Percentiles rank a stretch among this genome's conserved stretches.
phyloP scores from a whole-genome alignment of 2,888 invertebrate genomes.

The Trissolcus brochymenae region DNA sequence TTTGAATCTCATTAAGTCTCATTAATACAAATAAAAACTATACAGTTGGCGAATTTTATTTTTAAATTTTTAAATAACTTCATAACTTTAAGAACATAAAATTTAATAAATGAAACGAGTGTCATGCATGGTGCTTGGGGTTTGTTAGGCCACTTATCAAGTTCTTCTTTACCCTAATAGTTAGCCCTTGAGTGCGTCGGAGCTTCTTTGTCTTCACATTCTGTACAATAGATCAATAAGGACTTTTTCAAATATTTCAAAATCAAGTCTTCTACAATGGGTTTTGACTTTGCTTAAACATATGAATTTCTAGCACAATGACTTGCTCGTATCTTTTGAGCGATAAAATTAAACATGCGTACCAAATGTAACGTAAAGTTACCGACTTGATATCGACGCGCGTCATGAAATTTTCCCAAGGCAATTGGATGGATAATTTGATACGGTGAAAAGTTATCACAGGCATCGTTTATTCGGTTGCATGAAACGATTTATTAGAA shows the following conservation, averaged over 20 bases:
- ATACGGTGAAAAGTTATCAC: too few species aligned
- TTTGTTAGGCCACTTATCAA: slow-evolving; percentile 54
- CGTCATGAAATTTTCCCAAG: neutral
- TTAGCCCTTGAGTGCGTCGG: slow-evolving; percentile 39
- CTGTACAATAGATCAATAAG: slow-evolving; percentile 57
- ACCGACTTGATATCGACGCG: neutral
- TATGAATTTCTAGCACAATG: slow-evolving; percentile 31
- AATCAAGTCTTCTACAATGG: slow-evolving; percentile 50
- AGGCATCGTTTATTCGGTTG: too few species aligned
- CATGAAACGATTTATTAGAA: too few species aligned
- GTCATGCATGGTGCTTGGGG: slow-evolving; percentile 50
- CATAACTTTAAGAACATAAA: too few species aligned
- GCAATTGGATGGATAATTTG: too few species aligned
- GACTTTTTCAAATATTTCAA: slow-evolving; percentile 54
- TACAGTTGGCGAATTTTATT: too few species aligned
- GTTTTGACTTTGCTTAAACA: slow-evolving; percentile 30
- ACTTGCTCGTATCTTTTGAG: slow-evolving; percentile 13
- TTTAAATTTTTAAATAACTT: too few species aligned
- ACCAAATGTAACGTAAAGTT: slow-evolving; percentile 5
- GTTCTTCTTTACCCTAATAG: slow-evolving; percentile 48
- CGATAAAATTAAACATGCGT: slow-evolving; percentile 25
- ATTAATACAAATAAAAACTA: too few species aligned
- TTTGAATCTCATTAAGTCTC: too few species aligned
- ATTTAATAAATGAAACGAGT: too few species aligned
- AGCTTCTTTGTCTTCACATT: slow-evolving; percentile 55